phyloP scores from a whole-genome alignment of 2,113 vertebrate species.

The Cheilinus undulatus region DNA sequence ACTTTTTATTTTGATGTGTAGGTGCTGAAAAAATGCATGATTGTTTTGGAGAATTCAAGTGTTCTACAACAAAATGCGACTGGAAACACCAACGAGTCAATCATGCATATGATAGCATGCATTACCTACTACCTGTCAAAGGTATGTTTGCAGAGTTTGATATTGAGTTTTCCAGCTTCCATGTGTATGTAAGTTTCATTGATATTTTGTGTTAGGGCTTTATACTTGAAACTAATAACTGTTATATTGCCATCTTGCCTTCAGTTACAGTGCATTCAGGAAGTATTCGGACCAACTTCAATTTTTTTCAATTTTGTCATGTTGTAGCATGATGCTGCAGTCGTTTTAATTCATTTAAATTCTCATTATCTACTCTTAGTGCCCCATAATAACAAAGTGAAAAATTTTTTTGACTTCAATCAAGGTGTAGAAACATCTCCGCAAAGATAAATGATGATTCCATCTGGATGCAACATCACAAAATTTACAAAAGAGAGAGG shows the following conservation, averaged over 20 bases:
- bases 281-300: no score
- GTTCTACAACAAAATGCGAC: conserved; percentile 80
- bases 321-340: no score
- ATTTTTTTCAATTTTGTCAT: no score
- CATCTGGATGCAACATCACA: no score
- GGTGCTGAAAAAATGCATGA: conserved; percentile 92
- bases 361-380: no score
- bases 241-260: background rate
- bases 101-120: conserved; percentile 94
- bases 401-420: no score
- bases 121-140: conserved; percentile 89
- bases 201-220: background rate
- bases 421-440: no score
- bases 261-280: background rate
- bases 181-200: background rate
- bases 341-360: no score
- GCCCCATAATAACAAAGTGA: no score
- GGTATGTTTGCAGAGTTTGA: conserved; percentile 77
- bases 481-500: no score
- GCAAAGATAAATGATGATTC: no score
- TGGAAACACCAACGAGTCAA: conserved; percentile 78
- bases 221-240: background rate
- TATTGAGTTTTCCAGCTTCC: background rate
- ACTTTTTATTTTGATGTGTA: conserved; percentile 72
- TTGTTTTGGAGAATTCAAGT: conserved; percentile 86